Percentiles rank a stretch among this genome's conserved stretches.
phyloP scores from a whole-genome alignment of 2,797 vertebrate genomes.

The Melanotaenia pygmaea region DNA sequence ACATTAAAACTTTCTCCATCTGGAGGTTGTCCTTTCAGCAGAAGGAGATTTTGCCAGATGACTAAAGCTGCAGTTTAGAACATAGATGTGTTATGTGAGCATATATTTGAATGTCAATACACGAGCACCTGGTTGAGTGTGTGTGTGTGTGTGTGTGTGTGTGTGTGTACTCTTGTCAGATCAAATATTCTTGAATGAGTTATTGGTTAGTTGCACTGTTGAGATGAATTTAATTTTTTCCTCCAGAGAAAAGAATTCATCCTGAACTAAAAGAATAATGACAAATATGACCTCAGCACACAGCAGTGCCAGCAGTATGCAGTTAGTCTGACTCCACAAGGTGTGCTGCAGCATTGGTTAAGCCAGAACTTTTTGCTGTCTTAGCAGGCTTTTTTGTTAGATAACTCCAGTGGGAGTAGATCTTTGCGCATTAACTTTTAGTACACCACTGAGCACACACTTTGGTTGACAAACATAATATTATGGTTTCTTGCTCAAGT shows the following conservation, averaged over 20 bases:
- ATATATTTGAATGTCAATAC: conserved; percentile 66
- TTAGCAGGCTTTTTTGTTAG: conserved; percentile 46
- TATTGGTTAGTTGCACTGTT: conserved; percentile 36
- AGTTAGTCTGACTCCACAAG: conserved; percentile 33
- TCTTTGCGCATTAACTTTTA: conserved; percentile 77
- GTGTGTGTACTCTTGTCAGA: conserved; percentile 50
- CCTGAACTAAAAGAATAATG: conserved; percentile 20
- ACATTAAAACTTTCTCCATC: conserved; percentile 65
- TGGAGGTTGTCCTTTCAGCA: conserved; percentile 69
- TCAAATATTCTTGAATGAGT: conserved; percentile 60
- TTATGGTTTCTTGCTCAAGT: conserved; percentile 76
- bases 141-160: conserved; percentile 28
- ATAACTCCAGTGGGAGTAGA: conserved; percentile 64
- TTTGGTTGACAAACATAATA: conserved; percentile 83
- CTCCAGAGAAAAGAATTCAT: conserved; percentile 53
- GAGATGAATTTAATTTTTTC: conserved; percentile 26
- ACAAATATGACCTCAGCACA: conserved; percentile 16
- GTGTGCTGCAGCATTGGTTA: conserved; percentile 20
- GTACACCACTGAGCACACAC: conserved; percentile 67
- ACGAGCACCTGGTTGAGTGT: conserved; percentile 51
- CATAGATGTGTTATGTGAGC: conserved; percentile 52
- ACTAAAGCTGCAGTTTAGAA: conserved; percentile 54
- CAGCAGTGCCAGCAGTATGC: not conserved
- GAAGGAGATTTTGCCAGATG: conserved; percentile 56
- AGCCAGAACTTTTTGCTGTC: conserved; percentile 39